phyloP scores from a whole-genome alignment of 2,113 vertebrate genomes.

The Aldabrachelys gigantea region DNA sequence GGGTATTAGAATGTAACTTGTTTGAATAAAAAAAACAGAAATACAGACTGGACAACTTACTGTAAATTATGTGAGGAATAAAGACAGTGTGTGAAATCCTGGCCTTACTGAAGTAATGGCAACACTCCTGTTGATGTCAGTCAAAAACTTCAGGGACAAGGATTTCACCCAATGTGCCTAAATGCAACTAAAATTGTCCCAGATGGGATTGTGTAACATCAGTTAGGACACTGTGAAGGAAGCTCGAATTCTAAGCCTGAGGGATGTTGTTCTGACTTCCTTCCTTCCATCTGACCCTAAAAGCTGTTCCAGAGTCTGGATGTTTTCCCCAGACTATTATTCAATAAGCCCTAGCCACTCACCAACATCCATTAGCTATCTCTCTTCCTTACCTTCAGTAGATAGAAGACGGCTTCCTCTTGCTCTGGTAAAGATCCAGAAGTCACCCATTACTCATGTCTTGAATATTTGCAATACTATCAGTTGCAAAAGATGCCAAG shows the following conservation, averaged over 20 bases:
- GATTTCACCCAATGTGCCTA: neutral
- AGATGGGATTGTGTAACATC: neutral
- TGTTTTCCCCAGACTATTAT: neutral
- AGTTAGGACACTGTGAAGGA: neutral
- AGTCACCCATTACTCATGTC: slow-evolving; percentile 28
- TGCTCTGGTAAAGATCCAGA: slow-evolving; percentile 40
- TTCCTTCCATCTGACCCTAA: neutral
- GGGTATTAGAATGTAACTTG: neutral
- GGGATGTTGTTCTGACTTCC: neutral
- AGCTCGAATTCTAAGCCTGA: neutral
- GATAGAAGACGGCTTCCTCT: slow-evolving; percentile 38
- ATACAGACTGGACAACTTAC: neutral
- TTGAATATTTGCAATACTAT: neutral
- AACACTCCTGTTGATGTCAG: neutral
- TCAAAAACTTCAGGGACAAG: neutral
- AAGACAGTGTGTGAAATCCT: neutral
- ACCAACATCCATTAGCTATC: slow-evolving; percentile 28
- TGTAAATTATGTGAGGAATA: neutral
- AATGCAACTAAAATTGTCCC: neutral
- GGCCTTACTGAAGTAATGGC: neutral
- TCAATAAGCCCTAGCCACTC: slow-evolving; percentile 5
- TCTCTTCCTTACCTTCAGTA: slow-evolving; percentile 53
- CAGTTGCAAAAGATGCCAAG: slow-evolving; percentile 19
- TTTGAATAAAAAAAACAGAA: neutral
- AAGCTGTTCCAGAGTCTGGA: neutral